Base-by-base conservation (phyloP, 2,797 vertebrate species). In the Arrhamphus sclerolepis region DNA sequence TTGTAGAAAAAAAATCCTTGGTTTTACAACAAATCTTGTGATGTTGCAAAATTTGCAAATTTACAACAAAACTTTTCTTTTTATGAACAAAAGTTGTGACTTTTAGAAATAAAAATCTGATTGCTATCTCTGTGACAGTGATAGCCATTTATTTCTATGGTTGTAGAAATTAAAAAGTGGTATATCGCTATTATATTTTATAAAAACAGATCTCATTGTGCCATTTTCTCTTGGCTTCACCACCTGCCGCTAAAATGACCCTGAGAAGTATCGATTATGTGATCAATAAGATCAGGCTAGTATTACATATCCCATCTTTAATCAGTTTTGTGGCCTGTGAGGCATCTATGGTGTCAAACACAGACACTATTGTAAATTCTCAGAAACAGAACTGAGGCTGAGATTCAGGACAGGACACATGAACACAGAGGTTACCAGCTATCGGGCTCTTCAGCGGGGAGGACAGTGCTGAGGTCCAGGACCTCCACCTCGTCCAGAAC, bases 401-500 rank as follows among this genome's bases (percentile, higher is more conserved):
- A n/a, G n/a, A n/a, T n/a, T n/a, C 31, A 10, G 31, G 2, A 10
- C 2, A 13, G 31, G n/a, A n/a, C 4, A 4, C 49, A 5, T 9
- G 28, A 78, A 62, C 28, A 6, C 16, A 57, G 53, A 56, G 50
- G 78, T 94, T 83, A 99, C 97, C 97, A 98, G 86, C 89, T 93
- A 55, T 96, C 94, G 19, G 93, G 84, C 62, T 94, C 90, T 65
- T 68, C 82, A 4, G 84, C 61, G 21, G 89, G 85, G 10, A 92
- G 88, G 40, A 93, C 59, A 75, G 75, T 68, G 78, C 88, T 90
- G 62, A 98, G 89, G 72, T 98, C 95, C 88, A 99, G 77, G 21
- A 94, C 51, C 58, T 97, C 95, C 64, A 98, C 92, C 87, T 97
- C 94, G 29, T 98, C 96, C 93, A 97, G 75, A 56, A 92, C 83